Conservation (phyloP, 2,113 vertebrate genomes). For the Trematomus loennbergii region DNA sequence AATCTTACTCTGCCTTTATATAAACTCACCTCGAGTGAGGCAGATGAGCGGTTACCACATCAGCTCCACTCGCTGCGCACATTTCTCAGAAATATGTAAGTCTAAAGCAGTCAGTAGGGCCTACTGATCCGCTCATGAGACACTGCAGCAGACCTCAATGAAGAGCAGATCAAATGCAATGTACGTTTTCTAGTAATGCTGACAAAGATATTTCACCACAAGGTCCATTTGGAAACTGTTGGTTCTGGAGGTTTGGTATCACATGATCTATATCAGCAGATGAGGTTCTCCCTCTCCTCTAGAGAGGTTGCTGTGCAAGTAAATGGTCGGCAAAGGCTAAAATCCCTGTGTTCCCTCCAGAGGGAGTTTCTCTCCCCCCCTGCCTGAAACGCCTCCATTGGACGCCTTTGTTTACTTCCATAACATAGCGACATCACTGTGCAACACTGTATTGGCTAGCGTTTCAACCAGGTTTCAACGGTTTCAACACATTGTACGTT, state of each 20-base stretch:
- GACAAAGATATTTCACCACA: background rate
- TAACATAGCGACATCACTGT: no score
- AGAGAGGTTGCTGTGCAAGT: no score
- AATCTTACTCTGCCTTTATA: slow-evolving; percentile 62
- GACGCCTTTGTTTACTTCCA: no score
- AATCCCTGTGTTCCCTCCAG: no score
- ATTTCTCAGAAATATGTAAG: slow-evolving; percentile 41
- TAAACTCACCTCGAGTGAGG: slow-evolving; percentile 59
- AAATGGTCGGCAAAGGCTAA: no score
- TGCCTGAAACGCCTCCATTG: no score
- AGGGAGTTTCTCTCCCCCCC: no score
- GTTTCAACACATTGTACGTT: no score
- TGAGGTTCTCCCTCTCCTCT: no score
- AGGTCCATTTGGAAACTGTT: background rate
- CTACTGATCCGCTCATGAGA: slow-evolving; percentile 54
- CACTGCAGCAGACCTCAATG: slow-evolving; percentile 10
- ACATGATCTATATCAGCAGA: background rate
- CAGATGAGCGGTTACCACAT: slow-evolving; percentile 38
- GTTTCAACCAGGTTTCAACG: no score
- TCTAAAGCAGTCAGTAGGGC: background rate
- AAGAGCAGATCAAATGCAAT: background rate
- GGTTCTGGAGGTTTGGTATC: background rate
- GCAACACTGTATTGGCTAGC: no score
- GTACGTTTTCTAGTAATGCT: background rate
- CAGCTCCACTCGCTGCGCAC: background rate